phyloP scores from a whole-genome alignment of 2,888 invertebrate genomes.

The Cosmia pyralina region DNA sequence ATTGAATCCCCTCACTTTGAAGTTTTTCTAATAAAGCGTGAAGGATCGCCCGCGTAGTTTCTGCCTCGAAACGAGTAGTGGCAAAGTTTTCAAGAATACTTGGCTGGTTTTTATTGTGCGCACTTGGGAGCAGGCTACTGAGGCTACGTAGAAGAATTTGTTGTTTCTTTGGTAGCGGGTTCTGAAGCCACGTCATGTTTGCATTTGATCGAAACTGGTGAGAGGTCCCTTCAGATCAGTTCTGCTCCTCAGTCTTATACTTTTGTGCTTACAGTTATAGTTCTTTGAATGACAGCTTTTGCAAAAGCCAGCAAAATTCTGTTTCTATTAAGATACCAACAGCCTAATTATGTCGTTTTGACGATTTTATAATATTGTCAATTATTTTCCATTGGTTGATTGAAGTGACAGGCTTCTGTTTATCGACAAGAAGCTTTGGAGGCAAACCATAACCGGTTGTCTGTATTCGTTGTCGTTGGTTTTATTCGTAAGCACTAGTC shows the following conservation, averaged over 20 bases:
- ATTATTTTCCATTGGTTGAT: background rate
- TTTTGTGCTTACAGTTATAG: background rate
- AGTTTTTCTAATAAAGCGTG: slow-evolving; percentile 70
- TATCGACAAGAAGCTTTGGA: background rate
- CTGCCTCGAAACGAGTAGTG: slow-evolving; percentile 66
- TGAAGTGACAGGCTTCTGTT: background rate
- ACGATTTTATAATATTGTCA: no score
- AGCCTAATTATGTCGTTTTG: no score
- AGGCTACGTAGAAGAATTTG: slow-evolving; percentile 58
- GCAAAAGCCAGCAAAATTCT: background rate
- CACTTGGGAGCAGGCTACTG: slow-evolving; percentile 54
- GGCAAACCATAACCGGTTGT: background rate
- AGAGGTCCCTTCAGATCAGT: background rate
- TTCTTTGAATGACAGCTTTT: background rate
- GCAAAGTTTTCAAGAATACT: slow-evolving; percentile 68
- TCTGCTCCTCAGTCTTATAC: background rate
- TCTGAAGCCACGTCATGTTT: slow-evolving; percentile 7
- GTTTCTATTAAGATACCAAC: background rate
- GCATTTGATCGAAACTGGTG: slow-evolving; percentile 28
- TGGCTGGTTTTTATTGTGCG: slow-evolving; percentile 65
- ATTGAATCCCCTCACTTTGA: slow-evolving; percentile 61
- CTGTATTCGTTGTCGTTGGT: background rate
- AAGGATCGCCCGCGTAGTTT: slow-evolving; percentile 61
- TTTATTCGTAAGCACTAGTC: background rate
- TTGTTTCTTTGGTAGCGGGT: slow-evolving; percentile 36